phyloP scores from a whole-genome alignment of 2,113 vertebrate genomes.

The Hiodon tergisus region DNA sequence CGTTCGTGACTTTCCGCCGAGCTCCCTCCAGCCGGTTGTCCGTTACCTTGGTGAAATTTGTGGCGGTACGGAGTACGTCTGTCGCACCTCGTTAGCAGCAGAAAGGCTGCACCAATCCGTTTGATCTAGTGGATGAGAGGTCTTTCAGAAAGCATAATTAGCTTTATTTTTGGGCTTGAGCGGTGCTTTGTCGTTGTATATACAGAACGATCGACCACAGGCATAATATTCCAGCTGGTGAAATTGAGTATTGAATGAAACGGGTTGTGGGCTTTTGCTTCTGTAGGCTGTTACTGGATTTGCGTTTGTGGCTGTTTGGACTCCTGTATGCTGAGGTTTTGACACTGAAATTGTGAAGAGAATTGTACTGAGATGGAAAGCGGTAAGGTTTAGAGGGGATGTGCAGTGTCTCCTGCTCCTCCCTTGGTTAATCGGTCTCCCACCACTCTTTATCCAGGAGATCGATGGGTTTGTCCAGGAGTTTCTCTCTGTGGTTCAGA shows the following conservation, averaged over 20 bases:
- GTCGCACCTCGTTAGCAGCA: conserved; percentile 58
- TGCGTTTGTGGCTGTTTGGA: neutral
- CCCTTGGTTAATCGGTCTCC: neutral
- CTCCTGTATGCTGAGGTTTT: neutral
- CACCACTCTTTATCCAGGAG: conserved; percentile 43
- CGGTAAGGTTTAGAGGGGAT: neutral
- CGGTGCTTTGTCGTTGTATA: neutral
- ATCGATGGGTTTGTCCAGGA: conserved; percentile 53
- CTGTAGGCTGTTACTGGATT: neutral
- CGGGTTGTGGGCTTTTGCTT: neutral
- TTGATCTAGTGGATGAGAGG: conserved; percentile 16
- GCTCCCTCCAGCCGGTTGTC: conserved; percentile 37
- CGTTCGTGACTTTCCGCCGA: conserved; percentile 30
- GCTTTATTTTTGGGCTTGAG: no score
- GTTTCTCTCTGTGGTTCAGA: conserved; percentile 55
- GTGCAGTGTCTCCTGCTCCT: neutral
- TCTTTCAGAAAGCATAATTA: neutral
- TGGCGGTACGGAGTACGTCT: conserved; percentile 33
- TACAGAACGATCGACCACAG: neutral
- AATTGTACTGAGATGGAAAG: neutral
- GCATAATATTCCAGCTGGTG: neutral
- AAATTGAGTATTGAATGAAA: neutral
- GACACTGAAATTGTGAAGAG: neutral
- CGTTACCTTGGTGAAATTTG: conserved; percentile 54
- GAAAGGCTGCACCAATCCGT: conserved; percentile 41